Evolutionary conservation across 1,140 invertebrate genomes (phyloP), one percentile per base, ranked within the genome.

Genomic region (Drosophila arizonae): DNA sequence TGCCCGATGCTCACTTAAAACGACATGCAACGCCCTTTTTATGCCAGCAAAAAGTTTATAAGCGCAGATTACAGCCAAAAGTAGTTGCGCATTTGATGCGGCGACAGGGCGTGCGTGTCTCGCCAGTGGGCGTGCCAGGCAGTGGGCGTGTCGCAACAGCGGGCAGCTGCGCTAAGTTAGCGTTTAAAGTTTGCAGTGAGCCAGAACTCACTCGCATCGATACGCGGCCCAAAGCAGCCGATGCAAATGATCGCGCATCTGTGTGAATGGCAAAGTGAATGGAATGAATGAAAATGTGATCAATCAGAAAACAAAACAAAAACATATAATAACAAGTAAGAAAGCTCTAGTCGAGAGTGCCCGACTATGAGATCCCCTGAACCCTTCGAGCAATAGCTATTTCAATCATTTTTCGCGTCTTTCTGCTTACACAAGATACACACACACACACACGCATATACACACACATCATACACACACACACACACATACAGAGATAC

Each of bases 31-130:
- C 55, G 15, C 55, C 39, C 55, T 33, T 54, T 15, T 28, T 15
- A 1, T 13, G 11, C 55, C 26, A 33, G 43, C 60, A n/a, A 26
- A 21, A 66, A 72, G 54, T 66, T 72, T 58, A 28, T 54, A 66
- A 66, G 63, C 63, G 55, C 54, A 66, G 69, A 72, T 72, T 72
- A 72, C 62, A 72, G 62, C n/a, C 36, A 11, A 57, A 58, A 66
- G 69, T 58, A 58, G 54, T 71, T 71, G 52, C 30, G 10, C 33
- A 28, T 45, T 57, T 13, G 51, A 17, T 26, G 45, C 13, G 43
- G 24, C 36, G 1, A 6, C 8, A n/a, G 24, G 11, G 33, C 9
- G 15, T 1, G 6, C 1, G 26, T 17, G 17, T 17, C 17, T 17
- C 17, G 17, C 17, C 17, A 24, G n/a, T 4, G n/a, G 43, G 43